phyloP scores from a whole-genome alignment of 2,113 vertebrate genomes.

The Todiramphus saurophagus region DNA sequence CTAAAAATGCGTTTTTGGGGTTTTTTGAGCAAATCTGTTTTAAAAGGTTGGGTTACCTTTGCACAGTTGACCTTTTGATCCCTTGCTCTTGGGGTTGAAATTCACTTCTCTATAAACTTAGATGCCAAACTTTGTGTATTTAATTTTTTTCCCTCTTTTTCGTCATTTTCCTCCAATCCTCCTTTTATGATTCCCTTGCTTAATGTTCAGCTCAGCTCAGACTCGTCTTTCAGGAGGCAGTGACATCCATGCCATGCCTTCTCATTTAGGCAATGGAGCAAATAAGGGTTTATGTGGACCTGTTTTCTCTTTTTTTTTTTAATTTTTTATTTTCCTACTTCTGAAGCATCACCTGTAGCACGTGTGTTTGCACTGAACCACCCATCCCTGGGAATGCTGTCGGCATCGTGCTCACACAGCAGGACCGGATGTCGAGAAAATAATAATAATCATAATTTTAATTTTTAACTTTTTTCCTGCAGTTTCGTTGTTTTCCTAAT shows the following conservation, averaged over 20 bases:
- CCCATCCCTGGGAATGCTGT: neutral
- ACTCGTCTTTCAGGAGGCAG: neutral
- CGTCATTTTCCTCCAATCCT: neutral
- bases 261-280: neutral
- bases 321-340: neutral
- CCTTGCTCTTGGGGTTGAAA: neutral
- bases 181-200: neutral
- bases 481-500: neutral
- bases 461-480: too few relatives aligned
- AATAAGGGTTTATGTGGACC: neutral
- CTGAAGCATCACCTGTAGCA: neutral
- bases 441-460: too few relatives aligned
- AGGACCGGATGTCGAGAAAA: neutral
- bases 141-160: neutral
- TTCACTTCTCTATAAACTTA: neutral
- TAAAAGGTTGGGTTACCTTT: neutral
- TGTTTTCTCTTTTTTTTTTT: fast-evolving
- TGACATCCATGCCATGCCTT: fast-evolving
- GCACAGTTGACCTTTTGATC: neutral
- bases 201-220: neutral
- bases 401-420: fast-evolving
- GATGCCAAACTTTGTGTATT: neutral
- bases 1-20: neutral
- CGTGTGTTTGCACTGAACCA: neutral
- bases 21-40: neutral